Base-by-base conservation (phyloP, 1,140 invertebrate species). In the Aphelinus atriplicis region DNA sequence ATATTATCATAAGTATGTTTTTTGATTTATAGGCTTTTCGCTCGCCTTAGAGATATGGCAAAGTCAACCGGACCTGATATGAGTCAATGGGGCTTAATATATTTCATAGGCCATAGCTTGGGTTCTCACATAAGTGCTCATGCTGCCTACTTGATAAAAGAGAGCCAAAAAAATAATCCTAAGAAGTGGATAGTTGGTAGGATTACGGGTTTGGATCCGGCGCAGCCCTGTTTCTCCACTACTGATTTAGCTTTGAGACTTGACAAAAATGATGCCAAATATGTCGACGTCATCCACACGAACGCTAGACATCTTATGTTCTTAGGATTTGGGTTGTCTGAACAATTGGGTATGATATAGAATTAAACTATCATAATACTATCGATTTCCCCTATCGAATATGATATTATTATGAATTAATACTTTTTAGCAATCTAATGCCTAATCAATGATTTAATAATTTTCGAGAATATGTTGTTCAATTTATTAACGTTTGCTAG, bases 201-300 rank as follows among this genome's bases (percentile, higher is more conserved):
- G 51, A 87, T 90, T 78, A 83, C 82, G 83, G 91, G 90, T 46
- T 78, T 91, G 53, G 92, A 93, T 81, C 91, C 92, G 7, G 92
- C 92, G 0, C 90, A 91, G 67, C 92, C 92, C 1, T 91, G 91
- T 76, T 93, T 92, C 79, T 79, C 84, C 48, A 88, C 87, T 1
- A 81, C 84, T 0, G 84, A 88, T 63, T 67, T 83, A 0, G 80
- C 81, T 0, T 84, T 90, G 69, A 84, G 90, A 45, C 81, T 93
- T 47, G 89, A 92, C 78, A 83, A 83, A 51, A 84, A 82, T 0
- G 92, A 93, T 78, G 92, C 92, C 0, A 83, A 89, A 7, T 92
- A 91, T 69, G 90, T 93, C 0, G 94, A 95, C 80, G 90, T 92
- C 2, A 92, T 95, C 74, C 94, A 93, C 73, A 92, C 92, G 1